These are phyloP conservation scores for Perizoma affinitatum DNA, from an alignment of 2,888 invertebrate species.

Conservation along the genomic window DNA sequence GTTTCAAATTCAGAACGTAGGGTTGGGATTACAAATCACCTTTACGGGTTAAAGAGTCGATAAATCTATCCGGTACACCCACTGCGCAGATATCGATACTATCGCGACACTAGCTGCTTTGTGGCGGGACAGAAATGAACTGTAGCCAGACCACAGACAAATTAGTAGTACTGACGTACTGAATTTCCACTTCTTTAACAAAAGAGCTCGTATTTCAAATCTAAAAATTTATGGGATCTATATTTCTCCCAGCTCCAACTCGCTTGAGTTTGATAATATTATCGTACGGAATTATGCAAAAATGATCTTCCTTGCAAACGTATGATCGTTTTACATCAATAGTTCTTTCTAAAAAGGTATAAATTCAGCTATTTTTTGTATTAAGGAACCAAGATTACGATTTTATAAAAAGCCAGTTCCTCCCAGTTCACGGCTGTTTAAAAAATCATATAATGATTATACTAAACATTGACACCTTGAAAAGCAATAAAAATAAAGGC, in stretches of 20 bases:
- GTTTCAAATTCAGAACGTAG: constrained; percentile 48
- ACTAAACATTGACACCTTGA: too few species aligned
- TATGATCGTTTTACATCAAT: background rate
- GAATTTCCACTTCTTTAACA: constrained; percentile 2
- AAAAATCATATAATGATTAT: too few species aligned
- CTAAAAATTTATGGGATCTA: too few species aligned
- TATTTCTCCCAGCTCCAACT: too few species aligned
- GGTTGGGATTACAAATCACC: constrained; percentile 70
- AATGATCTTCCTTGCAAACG: background rate
- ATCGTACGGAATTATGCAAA: too few species aligned
- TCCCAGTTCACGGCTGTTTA: too few species aligned
- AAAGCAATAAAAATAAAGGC: too few species aligned
- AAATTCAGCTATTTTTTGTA: background rate
- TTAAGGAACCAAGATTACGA: too few species aligned
- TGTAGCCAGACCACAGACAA: constrained; percentile 48
- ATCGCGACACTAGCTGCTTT: constrained; percentile 64
- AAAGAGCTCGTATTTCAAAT: too few species aligned
- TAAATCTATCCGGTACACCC: constrained; percentile 74
- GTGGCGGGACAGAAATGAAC: constrained; percentile 65
- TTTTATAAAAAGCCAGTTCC: too few species aligned
- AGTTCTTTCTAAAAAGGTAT: background rate
- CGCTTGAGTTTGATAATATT: too few species aligned
- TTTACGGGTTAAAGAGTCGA: constrained; percentile 69
- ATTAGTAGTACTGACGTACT: background rate
- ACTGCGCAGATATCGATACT: constrained; percentile 60